A percentile compares a stretch with the other conserved stretches of the same genome.
Evolutionary conservation across 2,888 invertebrate genomes (phyloP).

Genomic region (Leptopilina drosophilae): DNA sequence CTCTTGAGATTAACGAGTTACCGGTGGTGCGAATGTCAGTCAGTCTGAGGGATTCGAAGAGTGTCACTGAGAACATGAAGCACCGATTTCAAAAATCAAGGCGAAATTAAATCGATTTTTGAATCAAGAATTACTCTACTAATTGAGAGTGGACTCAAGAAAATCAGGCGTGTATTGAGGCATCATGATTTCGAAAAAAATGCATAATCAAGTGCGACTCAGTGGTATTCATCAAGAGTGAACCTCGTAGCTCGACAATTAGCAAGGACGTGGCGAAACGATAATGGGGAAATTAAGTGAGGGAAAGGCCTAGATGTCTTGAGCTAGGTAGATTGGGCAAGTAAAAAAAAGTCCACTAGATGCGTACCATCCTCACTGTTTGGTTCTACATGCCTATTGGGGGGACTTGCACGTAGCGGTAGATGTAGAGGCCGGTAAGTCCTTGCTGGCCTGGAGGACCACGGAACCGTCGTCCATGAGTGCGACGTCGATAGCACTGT

Average conservation of each 20-base stretch:
- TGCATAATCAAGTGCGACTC: too few relatives aligned
- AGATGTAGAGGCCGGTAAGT: slow-evolving; percentile 99
- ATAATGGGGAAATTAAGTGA: slow-evolving; percentile 21
- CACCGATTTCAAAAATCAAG: too few relatives aligned
- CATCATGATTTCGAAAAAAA: too few relatives aligned
- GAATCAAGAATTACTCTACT: too few relatives aligned
- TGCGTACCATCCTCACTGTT: slow-evolving; percentile 56
- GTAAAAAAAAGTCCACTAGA: slow-evolving; percentile 43
- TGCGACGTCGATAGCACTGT: slow-evolving; percentile 99
- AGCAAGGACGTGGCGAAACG: slow-evolving; percentile 39
- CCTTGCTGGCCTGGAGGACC: slow-evolving; percentile 98
- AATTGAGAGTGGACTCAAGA: too few relatives aligned
- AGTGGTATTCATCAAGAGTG: too few relatives aligned
- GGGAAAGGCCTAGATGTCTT: background rate
- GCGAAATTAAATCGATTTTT: too few relatives aligned
- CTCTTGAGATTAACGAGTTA: too few relatives aligned
- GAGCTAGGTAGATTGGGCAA: slow-evolving; percentile 34
- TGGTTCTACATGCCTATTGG: slow-evolving; percentile 86
- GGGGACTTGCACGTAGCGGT: slow-evolving; percentile 97
- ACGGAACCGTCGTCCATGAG: slow-evolving; percentile 99
- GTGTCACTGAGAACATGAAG: too few relatives aligned
- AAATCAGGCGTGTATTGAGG: too few relatives aligned
- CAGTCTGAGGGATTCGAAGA: too few relatives aligned
- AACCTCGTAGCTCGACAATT: background rate
- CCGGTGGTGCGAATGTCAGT: too few relatives aligned